A percentile compares a stretch with the other conserved stretches of the same genome.
Conservation (phyloP, 2,113 vertebrate species). For the Sebastes schlegelii region DNA sequence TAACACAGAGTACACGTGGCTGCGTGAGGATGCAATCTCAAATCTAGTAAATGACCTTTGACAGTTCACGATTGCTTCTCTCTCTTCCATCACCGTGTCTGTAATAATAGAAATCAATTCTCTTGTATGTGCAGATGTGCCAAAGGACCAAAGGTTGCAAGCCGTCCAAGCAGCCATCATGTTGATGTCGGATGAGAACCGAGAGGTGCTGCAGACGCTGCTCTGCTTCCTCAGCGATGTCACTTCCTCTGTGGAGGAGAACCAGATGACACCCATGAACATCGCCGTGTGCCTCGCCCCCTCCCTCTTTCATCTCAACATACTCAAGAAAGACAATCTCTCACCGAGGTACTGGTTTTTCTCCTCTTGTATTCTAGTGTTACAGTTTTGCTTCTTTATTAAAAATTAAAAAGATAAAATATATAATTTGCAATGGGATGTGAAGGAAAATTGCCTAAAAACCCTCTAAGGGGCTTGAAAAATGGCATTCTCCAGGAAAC, state of each 20-base stretch:
- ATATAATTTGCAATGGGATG: too few relatives aligned
- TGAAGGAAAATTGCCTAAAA: too few relatives aligned
- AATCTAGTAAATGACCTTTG: not conserved
- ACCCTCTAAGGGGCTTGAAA: too few relatives aligned
- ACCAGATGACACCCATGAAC: slow-evolving; percentile 99
- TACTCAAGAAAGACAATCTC: slow-evolving; percentile 93
- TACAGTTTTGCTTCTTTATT: not conserved
- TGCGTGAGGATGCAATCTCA: not conserved
- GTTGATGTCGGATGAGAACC: slow-evolving; percentile 96
- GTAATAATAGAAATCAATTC: slow-evolving; percentile 14
- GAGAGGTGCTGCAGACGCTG: slow-evolving; percentile 94
- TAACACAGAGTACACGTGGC: not conserved
- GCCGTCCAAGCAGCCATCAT: slow-evolving; percentile 95
- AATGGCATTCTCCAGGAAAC: too few relatives aligned
- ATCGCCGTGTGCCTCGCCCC: slow-evolving; percentile 97
- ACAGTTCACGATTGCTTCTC: not conserved
- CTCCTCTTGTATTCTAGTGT: not conserved
- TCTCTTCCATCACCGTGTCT: not conserved
- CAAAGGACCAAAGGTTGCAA: slow-evolving; percentile 94
- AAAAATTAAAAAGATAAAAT: too few relatives aligned
- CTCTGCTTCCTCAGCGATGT: slow-evolving; percentile 96
- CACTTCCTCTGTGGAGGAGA: slow-evolving; percentile 92
- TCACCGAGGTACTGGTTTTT: slow-evolving; percentile 87
- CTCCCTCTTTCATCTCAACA: slow-evolving; percentile 97
- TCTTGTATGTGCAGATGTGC: slow-evolving; percentile 86